Evolutionary conservation across 2,113 vertebrate genomes (phyloP), one percentile per base, ranked within the genome.

Genomic region (Crotalus horridus): DNA sequence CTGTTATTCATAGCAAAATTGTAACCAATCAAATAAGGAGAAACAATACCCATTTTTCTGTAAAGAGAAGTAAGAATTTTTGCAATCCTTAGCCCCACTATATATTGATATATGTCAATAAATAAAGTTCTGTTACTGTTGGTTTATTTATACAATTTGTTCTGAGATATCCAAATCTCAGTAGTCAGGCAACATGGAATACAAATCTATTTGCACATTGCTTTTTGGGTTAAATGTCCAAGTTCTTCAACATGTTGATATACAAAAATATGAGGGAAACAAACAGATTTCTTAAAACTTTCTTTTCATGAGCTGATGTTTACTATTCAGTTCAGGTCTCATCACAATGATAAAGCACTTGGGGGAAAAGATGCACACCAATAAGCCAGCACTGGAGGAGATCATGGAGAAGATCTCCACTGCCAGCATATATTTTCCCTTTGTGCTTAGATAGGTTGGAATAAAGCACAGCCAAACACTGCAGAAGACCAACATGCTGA

Each of bases 401-500:
- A 91, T 85, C 53, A 91, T 46, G 24, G 90, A 58, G 7, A 91
- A 85, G 33, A 85, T 29, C 33, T 91, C 74, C 7, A 85, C 53
- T 3, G 33, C 74, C n/a, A 91, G 24, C 15, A n/a, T 46, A 8
- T 56, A 85, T 85, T 91, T 91, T 1, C 90, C 90, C 15, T 29
- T 91, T 39, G 90, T 58, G 33, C 90, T 91, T 3, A 91, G n/a
- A 33, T 91, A 46, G 3, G 90, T 58, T 9, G 74, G 90, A 5
- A 91, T 3, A 56, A 91, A 85, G 11, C 51, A 55, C 6, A 91
- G 0, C 90, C 90, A 91, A 46, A 91, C 74, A 33, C 51, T 85
- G 53, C 90, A 91, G 21, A 91, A 91, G 7, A 91, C 7, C 7
- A 90, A 2, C 89, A 90, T 90, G 58, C 89, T 90, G 58, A 90